Percentiles rank a stretch among this genome's conserved stretches.
Evolutionary conservation across 2,888 invertebrate genomes (phyloP).

Genomic region (Cryptocephalus primarius): DNA sequence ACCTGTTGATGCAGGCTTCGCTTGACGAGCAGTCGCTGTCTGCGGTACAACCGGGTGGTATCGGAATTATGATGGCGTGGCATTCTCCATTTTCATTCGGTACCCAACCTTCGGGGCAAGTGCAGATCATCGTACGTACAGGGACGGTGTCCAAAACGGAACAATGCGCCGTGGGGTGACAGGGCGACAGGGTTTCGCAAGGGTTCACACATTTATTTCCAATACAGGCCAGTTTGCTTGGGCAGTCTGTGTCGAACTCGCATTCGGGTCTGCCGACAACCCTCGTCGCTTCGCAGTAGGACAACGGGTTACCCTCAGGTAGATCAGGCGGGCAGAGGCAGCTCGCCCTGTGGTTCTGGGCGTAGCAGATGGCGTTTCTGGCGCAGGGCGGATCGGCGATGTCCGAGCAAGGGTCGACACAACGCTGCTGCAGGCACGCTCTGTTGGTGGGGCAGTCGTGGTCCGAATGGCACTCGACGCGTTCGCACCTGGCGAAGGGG

Average conservation of each 20-base stretch:
- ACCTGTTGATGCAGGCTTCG: slow-evolving; percentile 76
- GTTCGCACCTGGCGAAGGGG: slow-evolving; percentile 66
- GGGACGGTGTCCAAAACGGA: slow-evolving; percentile 76
- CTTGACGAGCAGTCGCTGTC: slow-evolving; percentile 68
- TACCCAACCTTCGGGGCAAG: slow-evolving; percentile 76
- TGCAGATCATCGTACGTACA: slow-evolving; percentile 78
- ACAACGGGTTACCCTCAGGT: slow-evolving; percentile 69
- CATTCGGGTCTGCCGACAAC: slow-evolving; percentile 54
- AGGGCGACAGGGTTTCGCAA: slow-evolving; percentile 65
- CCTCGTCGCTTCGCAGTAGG: slow-evolving; percentile 54
- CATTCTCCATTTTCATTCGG: slow-evolving; percentile 72
- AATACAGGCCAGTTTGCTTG: slow-evolving; percentile 71
- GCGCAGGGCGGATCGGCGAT: slow-evolving; percentile 64
- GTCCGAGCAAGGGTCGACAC: slow-evolving; percentile 66
- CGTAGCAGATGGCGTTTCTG: slow-evolving; percentile 69
- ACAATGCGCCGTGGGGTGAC: slow-evolving; percentile 63
- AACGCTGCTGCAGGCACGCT: slow-evolving; percentile 60
- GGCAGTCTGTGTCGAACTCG: slow-evolving; percentile 66
- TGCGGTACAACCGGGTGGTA: slow-evolving; percentile 63
- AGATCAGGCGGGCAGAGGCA: slow-evolving; percentile 74
- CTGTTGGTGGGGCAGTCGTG: slow-evolving; percentile 68
- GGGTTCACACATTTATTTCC: slow-evolving; percentile 68
- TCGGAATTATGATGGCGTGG: slow-evolving; percentile 56
- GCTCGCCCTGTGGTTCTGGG: slow-evolving; percentile 67
- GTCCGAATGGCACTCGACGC: slow-evolving; percentile 68